A percentile compares a stretch with the other conserved stretches of the same genome.
Evolutionary conservation across 2,113 vertebrate species (phyloP).

Genomic region (Ondatra zibethicus): DNA sequence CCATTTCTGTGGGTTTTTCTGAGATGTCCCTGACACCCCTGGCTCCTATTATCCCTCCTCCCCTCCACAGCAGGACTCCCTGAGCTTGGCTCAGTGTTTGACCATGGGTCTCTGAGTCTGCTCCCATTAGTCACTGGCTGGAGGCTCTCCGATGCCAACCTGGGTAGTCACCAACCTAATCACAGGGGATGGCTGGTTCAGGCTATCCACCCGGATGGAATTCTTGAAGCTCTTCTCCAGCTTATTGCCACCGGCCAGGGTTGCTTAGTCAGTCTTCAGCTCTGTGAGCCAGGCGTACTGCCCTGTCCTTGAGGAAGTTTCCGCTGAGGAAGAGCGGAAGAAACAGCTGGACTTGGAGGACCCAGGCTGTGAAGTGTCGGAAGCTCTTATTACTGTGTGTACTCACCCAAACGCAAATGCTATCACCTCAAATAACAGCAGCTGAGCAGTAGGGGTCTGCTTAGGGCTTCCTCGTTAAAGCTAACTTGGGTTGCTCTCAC

Average conservation of each 20-base stretch:
- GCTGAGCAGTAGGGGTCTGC: neutral
- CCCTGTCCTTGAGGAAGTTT: slow-evolving; percentile 30
- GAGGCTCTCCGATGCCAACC: neutral
- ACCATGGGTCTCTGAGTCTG: neutral
- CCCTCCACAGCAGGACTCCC: neutral
- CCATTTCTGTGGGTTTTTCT: neutral
- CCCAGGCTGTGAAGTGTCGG: slow-evolving; percentile 33
- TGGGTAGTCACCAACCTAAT: neutral
- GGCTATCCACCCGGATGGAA: neutral
- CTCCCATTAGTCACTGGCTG: neutral
- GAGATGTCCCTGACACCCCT: neutral
- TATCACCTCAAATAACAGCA: slow-evolving; percentile 33
- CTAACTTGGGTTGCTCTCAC: neutral
- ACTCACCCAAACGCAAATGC: slow-evolving; percentile 16
- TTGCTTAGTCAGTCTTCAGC: neutral
- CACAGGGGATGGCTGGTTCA: neutral
- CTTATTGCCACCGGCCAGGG: neutral
- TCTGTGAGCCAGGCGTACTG: neutral
- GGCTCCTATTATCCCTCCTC: neutral
- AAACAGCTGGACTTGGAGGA: slow-evolving; percentile 45
- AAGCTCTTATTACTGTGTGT: slow-evolving; percentile 59
- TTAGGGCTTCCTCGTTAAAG: slow-evolving; percentile 46
- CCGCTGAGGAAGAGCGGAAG: slow-evolving; percentile 30
- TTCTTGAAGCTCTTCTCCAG: slow-evolving; percentile 10
- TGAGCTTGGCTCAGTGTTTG: neutral